phyloP scores from a whole-genome alignment of 2,888 invertebrate genomes.

The Meiosimyza decipiens region DNA sequence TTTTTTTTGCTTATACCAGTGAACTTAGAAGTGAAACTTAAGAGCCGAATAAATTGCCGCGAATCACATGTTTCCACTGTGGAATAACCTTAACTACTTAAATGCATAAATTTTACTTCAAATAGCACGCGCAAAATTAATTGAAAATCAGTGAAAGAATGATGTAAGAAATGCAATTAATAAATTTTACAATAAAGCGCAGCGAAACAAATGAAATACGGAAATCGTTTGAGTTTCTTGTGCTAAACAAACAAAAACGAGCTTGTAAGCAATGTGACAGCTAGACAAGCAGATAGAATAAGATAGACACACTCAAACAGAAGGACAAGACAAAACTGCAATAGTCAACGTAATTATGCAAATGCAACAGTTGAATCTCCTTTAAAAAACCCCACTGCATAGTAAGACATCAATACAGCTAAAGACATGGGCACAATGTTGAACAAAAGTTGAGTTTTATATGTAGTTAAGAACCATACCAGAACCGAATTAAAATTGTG shows the following conservation, averaged over 20 bases:
- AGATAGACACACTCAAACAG: neutral
- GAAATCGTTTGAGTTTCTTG: conserved; percentile 11
- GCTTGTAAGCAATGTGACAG: neutral
- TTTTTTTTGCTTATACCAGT: no score
- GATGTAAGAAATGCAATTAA: conserved; percentile 9
- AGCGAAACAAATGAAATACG: conserved; percentile 1
- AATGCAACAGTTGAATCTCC: conserved; percentile 12
- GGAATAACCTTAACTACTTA: no score
- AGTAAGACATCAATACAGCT: no score
- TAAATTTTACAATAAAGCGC: neutral
- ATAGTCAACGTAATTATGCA: conserved; percentile 37
- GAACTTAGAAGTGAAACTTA: no score
- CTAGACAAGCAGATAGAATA: neutral
- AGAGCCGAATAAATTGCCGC: no score
- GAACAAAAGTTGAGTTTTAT: no score
- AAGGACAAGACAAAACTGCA: conserved; percentile 7
- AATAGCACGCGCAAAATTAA: neutral
- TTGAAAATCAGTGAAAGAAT: neutral
- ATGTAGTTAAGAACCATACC: no score
- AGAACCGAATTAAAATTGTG: no score
- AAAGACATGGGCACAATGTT: no score
- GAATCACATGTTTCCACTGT: no score
- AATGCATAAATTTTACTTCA: neutral
- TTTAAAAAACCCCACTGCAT: no score
- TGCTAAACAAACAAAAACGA: neutral